Evolutionary conservation across 2,113 vertebrate genomes (phyloP).

Genomic region (Ranitomeya imitator): DNA sequence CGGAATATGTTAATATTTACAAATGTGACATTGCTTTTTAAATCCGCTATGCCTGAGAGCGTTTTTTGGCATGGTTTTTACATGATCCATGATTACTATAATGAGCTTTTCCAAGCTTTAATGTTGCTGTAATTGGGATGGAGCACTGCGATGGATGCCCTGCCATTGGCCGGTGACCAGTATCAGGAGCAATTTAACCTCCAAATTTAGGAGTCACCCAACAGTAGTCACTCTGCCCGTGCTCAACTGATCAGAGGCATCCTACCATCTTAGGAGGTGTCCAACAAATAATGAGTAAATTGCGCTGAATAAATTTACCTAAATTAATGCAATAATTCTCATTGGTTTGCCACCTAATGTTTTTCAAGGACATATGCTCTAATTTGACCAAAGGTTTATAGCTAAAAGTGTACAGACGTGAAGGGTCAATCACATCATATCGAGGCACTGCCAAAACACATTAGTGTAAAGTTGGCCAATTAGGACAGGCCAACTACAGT

Average conservation of each 20-base stretch:
- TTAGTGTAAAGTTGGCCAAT: too few species aligned
- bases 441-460: not conserved
- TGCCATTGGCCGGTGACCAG: not conserved
- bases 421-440: not conserved
- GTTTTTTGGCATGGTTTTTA: conserved; percentile 32
- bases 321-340: not conserved
- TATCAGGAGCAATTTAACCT: conserved; percentile 19
- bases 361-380: not conserved
- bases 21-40: conserved; percentile 49
- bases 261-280: not conserved
- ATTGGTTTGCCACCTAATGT: too few species aligned
- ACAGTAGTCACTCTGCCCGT: not conserved
- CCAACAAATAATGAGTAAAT: not conserved
- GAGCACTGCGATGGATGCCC: not conserved
- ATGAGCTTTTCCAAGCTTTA: conserved; percentile 45
- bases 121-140: conserved; percentile 41
- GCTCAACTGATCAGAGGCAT: not conserved
- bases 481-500: too few species aligned
- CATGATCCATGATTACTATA: conserved; percentile 40
- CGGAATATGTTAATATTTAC: conserved; percentile 31
- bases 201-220: conserved; percentile 9
- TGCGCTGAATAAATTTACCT: not conserved
- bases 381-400: not conserved
- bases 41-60: conserved; percentile 36
- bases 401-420: not conserved